These are phyloP conservation scores for Morbakka virulenta DNA, from an alignment of 30 jellyfish, hydroid and myxozoan genomes.

Conservation along the genomic window DNA sequence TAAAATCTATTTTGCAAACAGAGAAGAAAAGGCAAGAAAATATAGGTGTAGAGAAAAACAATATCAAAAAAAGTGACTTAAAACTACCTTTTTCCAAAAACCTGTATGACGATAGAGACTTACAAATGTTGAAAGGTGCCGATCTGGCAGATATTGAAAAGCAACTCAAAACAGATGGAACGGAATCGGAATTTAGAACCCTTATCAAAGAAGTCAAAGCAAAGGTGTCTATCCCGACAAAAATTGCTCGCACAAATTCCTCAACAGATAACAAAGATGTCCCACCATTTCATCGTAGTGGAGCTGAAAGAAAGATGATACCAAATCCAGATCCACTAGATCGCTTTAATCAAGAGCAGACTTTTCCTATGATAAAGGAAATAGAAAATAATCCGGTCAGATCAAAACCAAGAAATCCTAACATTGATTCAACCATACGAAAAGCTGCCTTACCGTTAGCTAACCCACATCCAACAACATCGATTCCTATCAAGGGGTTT, in stretches of 20 bases:
- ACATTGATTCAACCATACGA: neutral
- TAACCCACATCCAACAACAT: neutral
- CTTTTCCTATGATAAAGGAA: neutral
- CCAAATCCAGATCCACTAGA: neutral
- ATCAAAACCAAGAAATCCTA: neutral
- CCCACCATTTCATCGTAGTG: neutral
- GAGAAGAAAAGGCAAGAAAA: neutral
- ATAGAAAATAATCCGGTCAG: neutral
- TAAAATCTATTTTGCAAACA: neutral
- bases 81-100: neutral
- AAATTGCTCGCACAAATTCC: neutral
- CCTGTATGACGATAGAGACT: too few relatives aligned
- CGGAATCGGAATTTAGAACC: neutral
- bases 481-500: neutral
- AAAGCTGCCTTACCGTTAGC: neutral
- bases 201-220: neutral
- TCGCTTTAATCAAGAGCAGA: neutral
- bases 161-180: neutral
- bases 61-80: too few relatives aligned
- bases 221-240: neutral
- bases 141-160: neutral
- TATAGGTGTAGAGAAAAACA: neutral
- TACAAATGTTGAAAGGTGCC: neutral
- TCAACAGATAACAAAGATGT: neutral
- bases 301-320: neutral